phyloP scores from a whole-genome alignment of 2,797 vertebrate species.

The Sebastiscus tertius region DNA sequence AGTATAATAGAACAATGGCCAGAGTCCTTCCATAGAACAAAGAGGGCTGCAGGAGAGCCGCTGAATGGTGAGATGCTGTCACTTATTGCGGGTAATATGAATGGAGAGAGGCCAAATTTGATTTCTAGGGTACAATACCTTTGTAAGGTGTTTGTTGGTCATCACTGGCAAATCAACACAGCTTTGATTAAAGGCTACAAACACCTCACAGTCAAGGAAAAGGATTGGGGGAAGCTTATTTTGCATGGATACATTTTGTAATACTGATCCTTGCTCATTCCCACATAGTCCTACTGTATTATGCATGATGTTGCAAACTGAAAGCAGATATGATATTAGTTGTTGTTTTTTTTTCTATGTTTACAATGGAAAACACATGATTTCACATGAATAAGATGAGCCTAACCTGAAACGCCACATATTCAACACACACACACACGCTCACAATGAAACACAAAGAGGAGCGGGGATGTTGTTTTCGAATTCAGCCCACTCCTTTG shows the following conservation, averaged over 20 bases:
- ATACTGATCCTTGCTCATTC: neutral
- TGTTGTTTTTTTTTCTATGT: neutral
- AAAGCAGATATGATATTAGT: neutral
- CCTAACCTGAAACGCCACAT: neutral
- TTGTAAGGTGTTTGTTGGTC: constrained; percentile 44
- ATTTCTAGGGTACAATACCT: constrained; percentile 46
- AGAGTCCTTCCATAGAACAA: constrained; percentile 67
- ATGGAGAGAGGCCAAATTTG: constrained; percentile 55
- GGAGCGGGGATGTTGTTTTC: constrained; percentile 27
- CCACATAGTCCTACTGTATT: too few species aligned
- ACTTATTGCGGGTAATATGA: constrained; percentile 42
- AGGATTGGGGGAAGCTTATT: neutral
- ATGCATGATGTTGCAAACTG: neutral
- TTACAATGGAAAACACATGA: neutral
- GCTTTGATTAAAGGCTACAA: constrained; percentile 16
- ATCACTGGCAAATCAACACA: constrained; percentile 31
- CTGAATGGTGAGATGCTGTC: constrained; percentile 50
- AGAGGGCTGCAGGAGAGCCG: constrained; percentile 57
- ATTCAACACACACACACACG: neutral
- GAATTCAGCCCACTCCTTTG: constrained; percentile 60
- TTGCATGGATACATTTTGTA: neutral
- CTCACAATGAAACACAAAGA: neutral
- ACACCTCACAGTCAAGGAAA: neutral
- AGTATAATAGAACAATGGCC: constrained; percentile 77
- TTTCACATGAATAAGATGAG: neutral